phyloP scores from a whole-genome alignment of 2,888 invertebrate genomes.

The Nasonia oneida region DNA sequence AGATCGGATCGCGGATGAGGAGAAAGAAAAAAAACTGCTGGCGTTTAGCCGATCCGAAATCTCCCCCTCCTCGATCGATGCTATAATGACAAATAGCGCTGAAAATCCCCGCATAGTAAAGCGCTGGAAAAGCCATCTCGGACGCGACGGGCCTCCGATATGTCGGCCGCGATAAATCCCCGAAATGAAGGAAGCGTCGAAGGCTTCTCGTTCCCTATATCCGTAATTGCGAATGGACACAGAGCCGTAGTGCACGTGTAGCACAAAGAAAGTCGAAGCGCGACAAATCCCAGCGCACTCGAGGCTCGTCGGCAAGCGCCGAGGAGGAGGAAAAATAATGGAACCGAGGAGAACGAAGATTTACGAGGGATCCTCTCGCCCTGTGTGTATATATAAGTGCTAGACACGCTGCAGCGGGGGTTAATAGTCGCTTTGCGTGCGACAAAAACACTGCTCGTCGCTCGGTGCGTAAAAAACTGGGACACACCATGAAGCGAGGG shows the following conservation, averaged over 20 bases:
- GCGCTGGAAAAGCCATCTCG: too few relatives aligned
- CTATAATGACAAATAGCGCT: too few relatives aligned
- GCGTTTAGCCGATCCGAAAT: neutral
- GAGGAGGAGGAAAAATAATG: conserved; percentile 36
- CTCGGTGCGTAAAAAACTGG: too few relatives aligned
- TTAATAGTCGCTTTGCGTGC: neutral
- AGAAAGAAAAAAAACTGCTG: neutral
- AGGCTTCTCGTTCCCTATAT: too few relatives aligned
- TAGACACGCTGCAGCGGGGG: too few relatives aligned
- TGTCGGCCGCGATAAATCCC: too few relatives aligned
- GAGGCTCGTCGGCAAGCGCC: neutral
- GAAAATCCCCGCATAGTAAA: too few relatives aligned
- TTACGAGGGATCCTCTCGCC: conserved; percentile 39
- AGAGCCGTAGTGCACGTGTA: too few relatives aligned
- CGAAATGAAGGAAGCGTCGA: too few relatives aligned
- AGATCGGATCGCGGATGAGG: neutral
- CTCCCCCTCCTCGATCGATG: neutral
- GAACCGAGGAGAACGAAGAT: conserved; percentile 40
- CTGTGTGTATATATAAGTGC: neutral
- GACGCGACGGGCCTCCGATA: too few relatives aligned
- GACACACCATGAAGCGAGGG: neutral
- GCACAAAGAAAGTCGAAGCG: neutral
- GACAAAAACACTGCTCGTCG: neutral
- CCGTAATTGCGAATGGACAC: too few relatives aligned
- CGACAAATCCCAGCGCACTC: neutral